Evolutionary conservation across 2,888 invertebrate genomes (phyloP).

Genomic region (Leucania comma): DNA sequence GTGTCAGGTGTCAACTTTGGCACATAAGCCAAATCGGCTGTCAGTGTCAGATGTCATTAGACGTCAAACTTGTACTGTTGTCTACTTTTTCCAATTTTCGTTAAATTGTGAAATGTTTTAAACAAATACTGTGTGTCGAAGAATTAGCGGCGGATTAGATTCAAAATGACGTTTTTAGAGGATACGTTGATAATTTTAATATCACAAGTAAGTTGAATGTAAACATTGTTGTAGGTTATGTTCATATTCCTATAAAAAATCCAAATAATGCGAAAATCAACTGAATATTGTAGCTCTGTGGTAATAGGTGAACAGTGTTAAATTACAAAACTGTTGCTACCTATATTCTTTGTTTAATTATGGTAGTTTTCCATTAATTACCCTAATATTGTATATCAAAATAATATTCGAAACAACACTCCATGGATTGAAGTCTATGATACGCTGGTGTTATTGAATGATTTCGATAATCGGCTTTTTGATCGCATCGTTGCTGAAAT

Average conservation of each 20-base stretch:
- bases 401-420: not conserved
- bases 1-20: too few species aligned
- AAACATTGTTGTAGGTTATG: slow-evolving; percentile 61
- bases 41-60: too few species aligned
- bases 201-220: slow-evolving; percentile 92
- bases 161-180: slow-evolving; percentile 94
- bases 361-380: not conserved
- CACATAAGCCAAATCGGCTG: too few species aligned
- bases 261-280: not conserved
- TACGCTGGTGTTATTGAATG: not conserved
- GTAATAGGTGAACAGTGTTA: not conserved
- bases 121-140: not conserved
- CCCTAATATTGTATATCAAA: not conserved
- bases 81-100: slow-evolving; percentile 13
- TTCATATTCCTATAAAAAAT: not conserved
- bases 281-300: not conserved
- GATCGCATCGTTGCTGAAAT: too few species aligned
- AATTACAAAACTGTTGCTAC: not conserved
- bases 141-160: not conserved
- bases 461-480: not conserved
- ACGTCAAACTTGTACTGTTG: slow-evolving; percentile 19
- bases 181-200: slow-evolving; percentile 96
- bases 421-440: not conserved
- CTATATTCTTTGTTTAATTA: not conserved
- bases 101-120: slow-evolving; percentile 21